Evolutionary conservation across 1,140 invertebrate genomes (phyloP).

Genomic region (Campoletis sonorensis): DNA sequence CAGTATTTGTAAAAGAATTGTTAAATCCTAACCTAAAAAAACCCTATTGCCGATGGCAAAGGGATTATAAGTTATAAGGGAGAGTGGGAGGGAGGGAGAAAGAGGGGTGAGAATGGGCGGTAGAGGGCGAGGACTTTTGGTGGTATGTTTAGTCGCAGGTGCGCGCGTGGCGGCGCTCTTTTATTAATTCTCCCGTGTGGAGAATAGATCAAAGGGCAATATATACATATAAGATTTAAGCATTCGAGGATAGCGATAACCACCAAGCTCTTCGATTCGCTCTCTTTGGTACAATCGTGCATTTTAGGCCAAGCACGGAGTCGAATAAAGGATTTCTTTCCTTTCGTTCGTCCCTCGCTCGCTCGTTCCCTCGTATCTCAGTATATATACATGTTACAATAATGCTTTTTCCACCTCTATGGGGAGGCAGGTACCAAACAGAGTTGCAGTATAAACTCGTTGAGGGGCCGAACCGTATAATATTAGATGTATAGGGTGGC

Average conservation of each 20-base stretch:
- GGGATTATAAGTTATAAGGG: not conserved
- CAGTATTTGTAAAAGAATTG: no score
- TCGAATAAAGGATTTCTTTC: no score
- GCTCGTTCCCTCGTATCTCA: no score
- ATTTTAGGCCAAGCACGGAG: no score
- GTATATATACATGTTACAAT: no score
- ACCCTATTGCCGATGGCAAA: not conserved
- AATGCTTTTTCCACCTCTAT: no score
- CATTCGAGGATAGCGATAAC: not conserved
- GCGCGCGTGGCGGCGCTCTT: slow-evolving; percentile 55
- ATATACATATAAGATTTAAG: slow-evolving; percentile 33
- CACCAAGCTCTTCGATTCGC: no score
- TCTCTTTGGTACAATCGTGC: no score
- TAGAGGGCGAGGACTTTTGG: slow-evolving; percentile 47
- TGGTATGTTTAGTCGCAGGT: slow-evolving; percentile 58
- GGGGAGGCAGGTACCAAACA: no score
- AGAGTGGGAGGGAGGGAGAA: not conserved
- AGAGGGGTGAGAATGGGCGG: no score
- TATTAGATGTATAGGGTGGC: slow-evolving; percentile 36
- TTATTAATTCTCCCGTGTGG: slow-evolving; percentile 59
- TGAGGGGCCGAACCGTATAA: slow-evolving; percentile 58
- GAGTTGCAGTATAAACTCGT: no score
- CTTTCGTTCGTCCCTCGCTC: no score
- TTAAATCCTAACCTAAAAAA: slow-evolving; percentile 12
- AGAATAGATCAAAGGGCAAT: slow-evolving; percentile 68